Evolutionary conservation across 2,113 vertebrate species (phyloP), one percentile per base, ranked within the genome.

Genomic region (Melanerpes aurifrons): DNA sequence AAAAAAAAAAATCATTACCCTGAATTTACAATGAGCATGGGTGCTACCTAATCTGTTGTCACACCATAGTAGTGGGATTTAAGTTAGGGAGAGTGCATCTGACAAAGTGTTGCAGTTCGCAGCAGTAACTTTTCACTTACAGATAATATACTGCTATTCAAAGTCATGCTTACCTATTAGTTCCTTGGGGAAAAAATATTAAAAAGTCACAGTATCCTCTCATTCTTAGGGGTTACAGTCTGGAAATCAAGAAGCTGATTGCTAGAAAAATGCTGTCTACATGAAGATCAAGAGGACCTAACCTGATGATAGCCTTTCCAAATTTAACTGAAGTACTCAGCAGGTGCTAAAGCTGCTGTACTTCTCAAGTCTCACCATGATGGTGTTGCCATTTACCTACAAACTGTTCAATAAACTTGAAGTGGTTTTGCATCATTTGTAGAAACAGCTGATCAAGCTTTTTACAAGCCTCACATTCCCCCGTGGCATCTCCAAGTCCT

Each of bases 401-500:
- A 0, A 79, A 76, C 59, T 0, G 0, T 15, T 71, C 58, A 0
- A 64, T 32, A 87, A 61, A 83, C 57, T 32, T 40, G 15, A 50
- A 85, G 56, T 37, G 48, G 21, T 50, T 94, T 57, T 9, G 22
- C 86, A 37, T 68, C 9, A n/a, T 61, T 74, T 87, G 32, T 5
- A 17, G 28, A 45, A 89, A 50, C 32, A 87, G 40, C 53, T 56
- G 70, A 87, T 71, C 53, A 74, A 89, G 68, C 15, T 9, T 67
- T 86, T 71, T 31, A 90, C 19, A 58, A 75, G 59, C 45, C 40
- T 66, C 10, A 0, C 16, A 5, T 84, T 66, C 58, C 32, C 57
- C 48, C 2, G 5, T 2, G 15, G 64, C 3, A 0, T 43, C 43
- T 59, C 14, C 3, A 87, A 73, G 19, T 45, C 71, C 58, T 8